Evolutionary conservation across 1,140 invertebrate genomes (phyloP).

Genomic region (Dolichoris vasculosae): DNA sequence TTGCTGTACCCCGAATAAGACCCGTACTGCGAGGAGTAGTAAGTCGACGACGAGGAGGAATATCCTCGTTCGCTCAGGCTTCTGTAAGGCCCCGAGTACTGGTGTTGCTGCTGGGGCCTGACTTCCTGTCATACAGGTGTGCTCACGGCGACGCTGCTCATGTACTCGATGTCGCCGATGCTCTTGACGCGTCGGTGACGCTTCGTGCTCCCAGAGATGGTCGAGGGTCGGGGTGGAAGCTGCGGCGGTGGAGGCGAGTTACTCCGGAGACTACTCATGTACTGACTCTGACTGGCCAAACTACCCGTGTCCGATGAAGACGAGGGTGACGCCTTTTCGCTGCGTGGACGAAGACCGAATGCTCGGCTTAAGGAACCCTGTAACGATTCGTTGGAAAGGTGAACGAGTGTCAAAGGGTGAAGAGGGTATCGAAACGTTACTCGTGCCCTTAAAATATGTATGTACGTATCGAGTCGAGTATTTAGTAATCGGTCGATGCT

Average conservation of each 20-base stretch:
- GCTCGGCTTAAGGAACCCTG: constrained; percentile 86
- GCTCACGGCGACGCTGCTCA: constrained; percentile 72
- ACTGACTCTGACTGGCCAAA: constrained; percentile 73
- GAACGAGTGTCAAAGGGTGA: not conserved
- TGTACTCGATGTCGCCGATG: constrained; percentile 82
- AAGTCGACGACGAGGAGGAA: constrained; percentile 65
- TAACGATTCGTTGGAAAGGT: not conserved
- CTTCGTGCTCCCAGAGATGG: constrained; percentile 65
- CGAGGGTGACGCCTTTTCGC: constrained; percentile 76
- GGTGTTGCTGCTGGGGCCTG: constrained; percentile 59
- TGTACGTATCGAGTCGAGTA: not conserved
- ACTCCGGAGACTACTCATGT: constrained; percentile 70
- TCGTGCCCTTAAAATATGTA: not conserved
- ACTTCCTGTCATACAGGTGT: constrained; percentile 72
- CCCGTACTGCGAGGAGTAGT: constrained; percentile 64
- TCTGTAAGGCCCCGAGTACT: constrained; percentile 70
- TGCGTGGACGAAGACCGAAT: constrained; percentile 81
- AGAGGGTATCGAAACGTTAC: not conserved
- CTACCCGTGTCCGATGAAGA: constrained; percentile 77
- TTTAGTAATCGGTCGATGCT: no score
- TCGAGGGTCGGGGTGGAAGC: constrained; percentile 67
- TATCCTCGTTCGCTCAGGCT: constrained; percentile 72
- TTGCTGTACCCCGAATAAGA: constrained; percentile 71
- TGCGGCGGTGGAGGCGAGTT: constrained; percentile 71
- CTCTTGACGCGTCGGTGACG: constrained; percentile 82